Percentiles rank a stretch among this genome's conserved stretches.
These are phyloP conservation scores for Dioctria rufipes DNA, from an alignment of 2,888 invertebrate genomes.

Conservation along the genomic window DNA sequence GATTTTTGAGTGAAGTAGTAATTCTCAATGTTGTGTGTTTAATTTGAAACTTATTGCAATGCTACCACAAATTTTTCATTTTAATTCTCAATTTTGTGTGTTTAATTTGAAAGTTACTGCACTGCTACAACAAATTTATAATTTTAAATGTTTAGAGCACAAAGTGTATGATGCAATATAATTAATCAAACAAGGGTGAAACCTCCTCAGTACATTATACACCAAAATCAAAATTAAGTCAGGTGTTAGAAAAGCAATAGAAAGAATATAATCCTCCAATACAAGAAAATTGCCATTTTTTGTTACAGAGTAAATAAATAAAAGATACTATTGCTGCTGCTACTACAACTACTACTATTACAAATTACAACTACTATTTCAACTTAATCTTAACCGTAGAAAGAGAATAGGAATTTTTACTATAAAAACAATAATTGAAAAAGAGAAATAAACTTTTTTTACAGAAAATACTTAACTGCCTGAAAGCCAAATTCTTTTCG, in stretches of 20 bases:
- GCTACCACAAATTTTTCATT: too few species aligned
- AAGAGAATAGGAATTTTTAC: background rate
- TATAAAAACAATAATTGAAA: background rate
- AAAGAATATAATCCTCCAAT: constrained; percentile 25
- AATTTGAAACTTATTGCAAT: too few species aligned
- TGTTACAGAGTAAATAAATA: constrained; percentile 4
- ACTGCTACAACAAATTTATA: too few species aligned
- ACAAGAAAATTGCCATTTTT: constrained; percentile 36
- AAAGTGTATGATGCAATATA: background rate
- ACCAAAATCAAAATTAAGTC: constrained; percentile 41
- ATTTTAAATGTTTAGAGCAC: constrained; percentile 22
- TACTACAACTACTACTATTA: background rate
- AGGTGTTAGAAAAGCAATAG: constrained; percentile 30
- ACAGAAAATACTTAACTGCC: constrained; percentile 5
- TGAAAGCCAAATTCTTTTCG: constrained; percentile 28
- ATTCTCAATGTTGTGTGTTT: too few species aligned
- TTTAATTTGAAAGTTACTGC: too few species aligned
- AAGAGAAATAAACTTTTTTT: background rate
- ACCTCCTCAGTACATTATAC: constrained; percentile 24
- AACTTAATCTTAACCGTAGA: constrained; percentile 21
- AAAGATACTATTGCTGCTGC: constrained; percentile 17
- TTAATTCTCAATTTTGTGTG: too few species aligned
- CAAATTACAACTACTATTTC: constrained; percentile 3
- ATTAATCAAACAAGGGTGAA: constrained; percentile 8
- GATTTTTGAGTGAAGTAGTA: too few species aligned